Evolutionary conservation across 2,888 invertebrate genomes (phyloP), one percentile per base, ranked within the genome.

Genomic region (Ethmia dodecea): DNA sequence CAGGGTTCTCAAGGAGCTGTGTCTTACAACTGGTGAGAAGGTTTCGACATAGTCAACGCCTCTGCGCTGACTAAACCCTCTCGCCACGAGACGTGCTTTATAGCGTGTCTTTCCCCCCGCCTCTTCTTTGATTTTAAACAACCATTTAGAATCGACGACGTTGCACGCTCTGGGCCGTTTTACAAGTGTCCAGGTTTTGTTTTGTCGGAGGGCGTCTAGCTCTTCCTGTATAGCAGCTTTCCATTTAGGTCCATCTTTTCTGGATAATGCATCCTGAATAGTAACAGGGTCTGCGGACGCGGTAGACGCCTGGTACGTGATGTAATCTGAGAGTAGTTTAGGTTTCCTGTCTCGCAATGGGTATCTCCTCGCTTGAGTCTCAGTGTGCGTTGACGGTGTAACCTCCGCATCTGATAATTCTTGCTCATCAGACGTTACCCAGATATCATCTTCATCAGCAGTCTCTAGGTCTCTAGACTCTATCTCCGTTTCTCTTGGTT

Each of bases 61-160:
- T n/a, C n/a, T n/a, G n/a, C n/a, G n/a, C n/a, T n/a, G n/a, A n/a
- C n/a, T n/a, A n/a, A n/a, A 37, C 1, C 38, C 43, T 26, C 30
- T 26, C n/a, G 43, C 38, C 6, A 40, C 40, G 9, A 40, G 27
- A 1, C 40, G 20, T 1, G 40, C 43, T 20, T 40, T 39, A 15
- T 40, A 40, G 16, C 20, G 27, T 12, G 2, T 5, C 18, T 11
- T 30, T 10, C 11, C 11, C 9, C 13, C 18, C 24, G 9, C 18
- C 20, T 29, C 25, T 30, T 35, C 25, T 30, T 16, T 18, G 12
- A 9, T 16, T 6, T 11, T 31, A 20, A 24, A 22, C 11, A 27
- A 13, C 20, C 11, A 28, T 28, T 36, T 30, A 12, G 30, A 16
- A 18, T 30, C 30, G 18, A 18, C 30, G n/a, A 30, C 9, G 18